These are phyloP conservation scores for Littorina saxatilis DNA, from an alignment of 1,140 invertebrate species.

Conservation along the genomic window DNA sequence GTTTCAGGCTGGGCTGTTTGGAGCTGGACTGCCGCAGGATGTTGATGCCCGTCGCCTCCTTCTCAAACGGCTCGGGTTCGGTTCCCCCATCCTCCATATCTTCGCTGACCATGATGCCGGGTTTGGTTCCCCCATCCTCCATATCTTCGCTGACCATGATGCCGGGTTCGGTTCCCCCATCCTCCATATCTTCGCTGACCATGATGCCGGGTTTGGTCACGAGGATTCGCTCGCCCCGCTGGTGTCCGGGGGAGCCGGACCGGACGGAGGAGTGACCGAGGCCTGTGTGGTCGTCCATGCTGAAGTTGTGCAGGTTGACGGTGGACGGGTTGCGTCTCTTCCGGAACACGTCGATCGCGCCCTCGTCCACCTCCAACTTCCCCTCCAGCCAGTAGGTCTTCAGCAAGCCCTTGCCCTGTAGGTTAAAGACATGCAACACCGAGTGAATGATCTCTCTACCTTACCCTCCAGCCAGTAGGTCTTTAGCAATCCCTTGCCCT, in stretches of 20 bases:
- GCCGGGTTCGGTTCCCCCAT: neutral
- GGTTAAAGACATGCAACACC: no score
- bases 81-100: neutral
- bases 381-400: constrained; percentile 54
- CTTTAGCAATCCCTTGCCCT: constrained; percentile 53
- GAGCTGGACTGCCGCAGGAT: constrained; percentile 1
- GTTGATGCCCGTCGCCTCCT: neutral
- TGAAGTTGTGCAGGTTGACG: constrained; percentile 29
- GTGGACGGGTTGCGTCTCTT: constrained; percentile 24
- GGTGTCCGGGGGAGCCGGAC: neutral
- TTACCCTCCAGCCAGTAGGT: constrained; percentile 52
- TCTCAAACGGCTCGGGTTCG: constrained; percentile 3
- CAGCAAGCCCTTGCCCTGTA: constrained; percentile 57
- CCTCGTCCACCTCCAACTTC: constrained; percentile 17
- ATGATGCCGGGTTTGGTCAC: neutral
- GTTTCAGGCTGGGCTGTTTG: constrained; percentile 6
- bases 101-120: neutral
- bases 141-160: neutral
- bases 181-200: neutral
- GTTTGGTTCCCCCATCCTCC: neutral
- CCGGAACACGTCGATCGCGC: neutral
- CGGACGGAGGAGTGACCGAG: neutral
- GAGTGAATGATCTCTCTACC: neutral
- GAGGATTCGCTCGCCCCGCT: no score
- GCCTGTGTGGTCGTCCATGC: neutral